Evolutionary conservation across 2,113 vertebrate species (phyloP).

Genomic region (Muntiacus muntjak): DNA sequence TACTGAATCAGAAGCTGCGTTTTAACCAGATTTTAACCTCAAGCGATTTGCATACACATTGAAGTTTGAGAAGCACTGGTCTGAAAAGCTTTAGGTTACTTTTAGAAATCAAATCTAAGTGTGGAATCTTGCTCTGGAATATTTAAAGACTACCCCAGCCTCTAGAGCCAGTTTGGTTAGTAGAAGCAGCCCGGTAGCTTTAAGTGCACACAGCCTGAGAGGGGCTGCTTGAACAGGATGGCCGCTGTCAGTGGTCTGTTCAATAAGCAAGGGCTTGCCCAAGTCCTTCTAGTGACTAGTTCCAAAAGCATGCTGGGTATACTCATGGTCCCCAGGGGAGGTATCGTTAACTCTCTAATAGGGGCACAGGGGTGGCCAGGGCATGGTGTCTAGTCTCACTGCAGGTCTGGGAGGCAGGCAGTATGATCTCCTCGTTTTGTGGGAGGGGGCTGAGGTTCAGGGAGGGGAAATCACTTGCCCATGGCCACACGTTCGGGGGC

Average conservation of each 20-base stretch:
- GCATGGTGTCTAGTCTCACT: not conserved
- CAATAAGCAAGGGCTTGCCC: not conserved
- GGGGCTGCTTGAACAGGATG: not conserved
- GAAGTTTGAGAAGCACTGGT: not conserved
- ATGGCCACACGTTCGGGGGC: not conserved
- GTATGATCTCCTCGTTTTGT: not conserved
- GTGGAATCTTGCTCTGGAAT: not conserved
- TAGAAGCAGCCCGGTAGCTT: not conserved
- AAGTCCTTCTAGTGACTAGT: not conserved
- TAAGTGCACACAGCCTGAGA: not conserved
- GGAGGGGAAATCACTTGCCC: not conserved
- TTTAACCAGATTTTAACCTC: not conserved
- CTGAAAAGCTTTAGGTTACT: not conserved
- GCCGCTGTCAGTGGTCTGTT: fast-evolving
- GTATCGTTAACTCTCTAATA: not conserved
- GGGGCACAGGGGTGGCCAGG: not conserved
- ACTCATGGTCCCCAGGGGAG: no score
- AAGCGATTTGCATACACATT: not conserved
- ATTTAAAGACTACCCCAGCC: not conserved
- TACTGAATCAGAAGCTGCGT: not conserved
- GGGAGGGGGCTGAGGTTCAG: not conserved
- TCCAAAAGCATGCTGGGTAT: not conserved
- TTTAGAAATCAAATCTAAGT: not conserved
- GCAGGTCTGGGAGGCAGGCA: not conserved
- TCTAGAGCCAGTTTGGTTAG: not conserved